Conservation (phyloP, 2,797 vertebrate genomes). For the Arrhamphus sclerolepis region DNA sequence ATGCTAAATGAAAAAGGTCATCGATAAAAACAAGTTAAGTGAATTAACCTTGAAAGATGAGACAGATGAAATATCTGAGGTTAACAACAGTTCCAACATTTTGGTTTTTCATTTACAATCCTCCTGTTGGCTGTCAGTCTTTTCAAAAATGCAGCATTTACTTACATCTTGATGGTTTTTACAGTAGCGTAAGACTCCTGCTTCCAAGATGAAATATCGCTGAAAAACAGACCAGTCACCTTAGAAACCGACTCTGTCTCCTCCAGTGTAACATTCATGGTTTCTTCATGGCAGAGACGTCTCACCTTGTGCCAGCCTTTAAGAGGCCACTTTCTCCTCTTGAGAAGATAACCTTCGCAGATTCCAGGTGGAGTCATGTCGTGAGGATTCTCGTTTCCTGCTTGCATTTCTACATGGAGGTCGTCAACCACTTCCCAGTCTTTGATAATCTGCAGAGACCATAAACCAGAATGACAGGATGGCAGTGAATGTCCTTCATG, state of each 20-base stretch:
- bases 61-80: too few relatives aligned
- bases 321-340: constrained; percentile 96
- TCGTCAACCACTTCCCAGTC: constrained; percentile 94
- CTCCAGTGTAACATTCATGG: neutral
- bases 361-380: constrained; percentile 73
- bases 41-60: too few relatives aligned
- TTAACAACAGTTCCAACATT: too few relatives aligned
- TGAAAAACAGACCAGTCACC: constrained; percentile 55
- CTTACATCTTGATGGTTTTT: constrained; percentile 91
- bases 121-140: neutral
- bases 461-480: neutral
- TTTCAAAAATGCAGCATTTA: neutral
- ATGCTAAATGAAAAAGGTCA: too few relatives aligned
- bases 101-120: too few relatives aligned
- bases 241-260: neutral
- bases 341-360: constrained; percentile 92
- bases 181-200: constrained; percentile 87
- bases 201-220: constrained; percentile 92
- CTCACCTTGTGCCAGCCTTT: constrained; percentile 98
- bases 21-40: too few relatives aligned
- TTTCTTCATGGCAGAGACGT: fast-evolving
- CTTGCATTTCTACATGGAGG: constrained; percentile 56
- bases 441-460: constrained; percentile 81
- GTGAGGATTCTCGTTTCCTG: constrained; percentile 58
- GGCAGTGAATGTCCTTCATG: too few relatives aligned